A percentile compares a stretch with the other conserved stretches of the same genome.
Evolutionary conservation across 2,888 invertebrate genomes (phyloP).

Genomic region (Callinectes sapidus): DNA sequence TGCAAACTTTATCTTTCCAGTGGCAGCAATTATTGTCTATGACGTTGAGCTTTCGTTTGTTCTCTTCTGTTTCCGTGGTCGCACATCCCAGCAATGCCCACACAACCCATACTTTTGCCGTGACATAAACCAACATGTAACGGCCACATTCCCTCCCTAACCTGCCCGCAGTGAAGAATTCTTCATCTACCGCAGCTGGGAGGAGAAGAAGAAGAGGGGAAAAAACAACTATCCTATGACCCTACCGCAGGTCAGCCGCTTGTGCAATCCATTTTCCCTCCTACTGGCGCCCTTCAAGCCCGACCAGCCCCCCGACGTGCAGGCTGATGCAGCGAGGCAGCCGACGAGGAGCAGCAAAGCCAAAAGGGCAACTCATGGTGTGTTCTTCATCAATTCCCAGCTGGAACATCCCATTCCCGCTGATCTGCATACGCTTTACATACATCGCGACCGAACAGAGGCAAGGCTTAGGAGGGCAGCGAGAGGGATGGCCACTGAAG

Average conservation of each 20-base stretch:
- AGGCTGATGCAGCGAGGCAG: background rate
- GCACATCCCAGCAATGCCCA: background rate
- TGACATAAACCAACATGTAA: constrained; percentile 25
- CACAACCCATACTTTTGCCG: background rate
- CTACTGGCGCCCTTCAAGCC: background rate
- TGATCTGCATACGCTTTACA: constrained; percentile 52
- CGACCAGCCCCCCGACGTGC: background rate
- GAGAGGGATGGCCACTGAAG: constrained; percentile 7
- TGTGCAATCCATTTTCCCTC: background rate
- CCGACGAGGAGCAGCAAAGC: constrained; percentile 23
- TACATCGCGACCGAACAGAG: constrained; percentile 34
- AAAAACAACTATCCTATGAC: background rate
- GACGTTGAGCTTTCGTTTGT: background rate
- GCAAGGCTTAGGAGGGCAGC: constrained; percentile 18
- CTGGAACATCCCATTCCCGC: constrained; percentile 50
- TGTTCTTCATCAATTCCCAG: constrained; percentile 53
- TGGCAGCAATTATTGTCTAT: background rate
- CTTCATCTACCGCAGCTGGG: background rate
- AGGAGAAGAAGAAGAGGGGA: background rate
- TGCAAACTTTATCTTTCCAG: background rate
- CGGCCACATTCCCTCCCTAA: background rate
- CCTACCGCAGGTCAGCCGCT: background rate
- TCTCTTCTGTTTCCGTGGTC: background rate
- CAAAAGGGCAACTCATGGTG: constrained; percentile 49
- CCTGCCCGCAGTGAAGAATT: background rate